phyloP scores from a whole-genome alignment of 1,140 invertebrate species.

The Steinernema khuongi region DNA sequence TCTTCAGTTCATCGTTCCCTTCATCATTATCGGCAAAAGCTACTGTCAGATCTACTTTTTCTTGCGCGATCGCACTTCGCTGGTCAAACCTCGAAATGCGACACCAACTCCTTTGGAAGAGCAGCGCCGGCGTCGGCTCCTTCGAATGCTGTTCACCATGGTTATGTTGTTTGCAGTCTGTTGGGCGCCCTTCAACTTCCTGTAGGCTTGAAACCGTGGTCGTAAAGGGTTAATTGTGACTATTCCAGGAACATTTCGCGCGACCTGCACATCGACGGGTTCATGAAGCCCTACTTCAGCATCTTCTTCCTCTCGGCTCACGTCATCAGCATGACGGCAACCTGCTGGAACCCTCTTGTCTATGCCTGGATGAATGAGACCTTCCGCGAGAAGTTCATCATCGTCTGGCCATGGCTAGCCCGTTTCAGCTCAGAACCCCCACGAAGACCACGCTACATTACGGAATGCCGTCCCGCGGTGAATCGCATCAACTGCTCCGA shows the following conservation, averaged over 20 bases:
- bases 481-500: slow-evolving; percentile 15
- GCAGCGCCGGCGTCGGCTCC: slow-evolving; percentile 38
- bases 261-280: slow-evolving; percentile 68
- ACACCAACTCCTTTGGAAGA: slow-evolving; percentile 30
- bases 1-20: slow-evolving; percentile 89
- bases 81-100: slow-evolving; percentile 26
- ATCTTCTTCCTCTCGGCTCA: slow-evolving; percentile 82
- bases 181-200: slow-evolving; percentile 68
- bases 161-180: slow-evolving; percentile 86
- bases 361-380: slow-evolving; percentile 87
- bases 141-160: slow-evolving; percentile 89
- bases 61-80: slow-evolving; percentile 65
- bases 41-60: slow-evolving; percentile 84
- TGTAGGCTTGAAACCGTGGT: slow-evolving; percentile 34
- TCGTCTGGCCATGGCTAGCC: background rate
- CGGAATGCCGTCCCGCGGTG: slow-evolving; percentile 14
- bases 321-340: slow-evolving; percentile 87
- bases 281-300: slow-evolving; percentile 74
- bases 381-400: slow-evolving; percentile 27
- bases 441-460: background rate
- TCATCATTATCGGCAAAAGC: slow-evolving; percentile 85
- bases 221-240: background rate
- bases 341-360: slow-evolving; percentile 88
- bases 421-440: background rate
- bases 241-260: slow-evolving; percentile 70